phyloP scores from a whole-genome alignment of 2,797 vertebrate genomes.

The Pogoniulus pusillus region DNA sequence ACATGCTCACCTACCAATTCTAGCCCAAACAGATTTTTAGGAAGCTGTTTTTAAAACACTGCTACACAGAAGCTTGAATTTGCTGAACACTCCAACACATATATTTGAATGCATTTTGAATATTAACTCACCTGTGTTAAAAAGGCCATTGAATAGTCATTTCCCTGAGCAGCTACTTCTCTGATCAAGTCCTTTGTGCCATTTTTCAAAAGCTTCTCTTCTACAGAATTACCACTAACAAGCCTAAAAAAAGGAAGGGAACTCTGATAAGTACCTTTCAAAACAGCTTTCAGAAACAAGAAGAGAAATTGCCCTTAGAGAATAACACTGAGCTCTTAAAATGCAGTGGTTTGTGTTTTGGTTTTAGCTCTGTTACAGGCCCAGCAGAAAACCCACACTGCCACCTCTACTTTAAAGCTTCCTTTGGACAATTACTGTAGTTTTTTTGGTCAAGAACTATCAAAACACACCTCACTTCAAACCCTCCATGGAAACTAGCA shows the following conservation, averaged over 20 bases:
- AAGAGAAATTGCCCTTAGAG: background rate
- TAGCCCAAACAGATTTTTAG: background rate
- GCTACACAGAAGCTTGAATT: background rate
- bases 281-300: background rate
- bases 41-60: background rate
- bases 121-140: conserved; percentile 86
- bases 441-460: too few relatives aligned
- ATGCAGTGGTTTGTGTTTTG: background rate
- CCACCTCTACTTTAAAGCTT: background rate
- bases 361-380: background rate
- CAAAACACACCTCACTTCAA: background rate
- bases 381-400: background rate
- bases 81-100: background rate
- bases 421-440: background rate
- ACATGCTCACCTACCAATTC: background rate
- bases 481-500: background rate
- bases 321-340: background rate
- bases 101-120: background rate
- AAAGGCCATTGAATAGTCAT: conserved; percentile 91
- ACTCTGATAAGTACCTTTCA: background rate
- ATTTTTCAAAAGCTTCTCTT: conserved; percentile 94
- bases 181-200: conserved; percentile 94
- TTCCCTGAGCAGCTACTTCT: conserved; percentile 94
- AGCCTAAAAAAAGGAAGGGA: conserved; percentile 71
- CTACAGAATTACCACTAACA: conserved; percentile 93